Conservation (phyloP, 2,888 invertebrate genomes). For the Apodemia arnacis region DNA sequence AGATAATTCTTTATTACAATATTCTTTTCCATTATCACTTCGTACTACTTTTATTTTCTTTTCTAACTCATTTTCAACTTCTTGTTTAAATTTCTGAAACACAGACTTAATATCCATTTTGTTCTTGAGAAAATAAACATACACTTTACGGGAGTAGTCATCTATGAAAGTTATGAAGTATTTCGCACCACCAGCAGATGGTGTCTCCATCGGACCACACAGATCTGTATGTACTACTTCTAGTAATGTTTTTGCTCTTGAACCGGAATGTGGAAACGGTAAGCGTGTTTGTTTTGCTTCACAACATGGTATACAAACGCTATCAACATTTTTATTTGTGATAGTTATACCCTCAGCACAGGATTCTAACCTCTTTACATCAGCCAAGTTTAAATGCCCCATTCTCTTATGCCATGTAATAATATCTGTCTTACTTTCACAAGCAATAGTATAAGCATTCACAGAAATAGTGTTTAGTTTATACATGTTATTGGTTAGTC, state of each 20-base stretch:
- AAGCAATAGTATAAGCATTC: slow-evolving; percentile 35
- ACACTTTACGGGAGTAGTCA: slow-evolving; percentile 81
- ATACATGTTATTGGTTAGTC: slow-evolving; percentile 63
- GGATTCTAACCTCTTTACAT: slow-evolving; percentile 65
- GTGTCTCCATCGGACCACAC: slow-evolving; percentile 87
- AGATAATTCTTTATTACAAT: background rate
- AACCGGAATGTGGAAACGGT: slow-evolving; percentile 43
- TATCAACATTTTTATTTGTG: slow-evolving; percentile 25
- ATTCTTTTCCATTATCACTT: slow-evolving; percentile 13
- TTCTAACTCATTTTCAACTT: slow-evolving; percentile 55
- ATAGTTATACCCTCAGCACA: slow-evolving; percentile 71
- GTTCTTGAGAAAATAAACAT: slow-evolving; percentile 87
- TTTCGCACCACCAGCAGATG: slow-evolving; percentile 86
- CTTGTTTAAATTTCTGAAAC: slow-evolving; percentile 72
- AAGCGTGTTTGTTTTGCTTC: slow-evolving; percentile 53
- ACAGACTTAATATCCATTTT: slow-evolving; percentile 85
- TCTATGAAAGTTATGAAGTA: slow-evolving; percentile 89
- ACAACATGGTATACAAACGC: slow-evolving; percentile 43
- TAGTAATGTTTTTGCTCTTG: slow-evolving; percentile 75
- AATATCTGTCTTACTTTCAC: slow-evolving; percentile 26
- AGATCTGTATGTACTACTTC: slow-evolving; percentile 88
- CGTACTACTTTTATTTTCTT: slow-evolving; percentile 42
- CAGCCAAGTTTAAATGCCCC: slow-evolving; percentile 76
- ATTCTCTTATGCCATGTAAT: slow-evolving; percentile 52
- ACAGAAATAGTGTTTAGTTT: slow-evolving; percentile 45